A percentile compares a stretch with the other conserved stretches of the same genome.
Conservation (phyloP, 92 coral and sea anemone species). For the Chrysogorgia sp. region DNA sequence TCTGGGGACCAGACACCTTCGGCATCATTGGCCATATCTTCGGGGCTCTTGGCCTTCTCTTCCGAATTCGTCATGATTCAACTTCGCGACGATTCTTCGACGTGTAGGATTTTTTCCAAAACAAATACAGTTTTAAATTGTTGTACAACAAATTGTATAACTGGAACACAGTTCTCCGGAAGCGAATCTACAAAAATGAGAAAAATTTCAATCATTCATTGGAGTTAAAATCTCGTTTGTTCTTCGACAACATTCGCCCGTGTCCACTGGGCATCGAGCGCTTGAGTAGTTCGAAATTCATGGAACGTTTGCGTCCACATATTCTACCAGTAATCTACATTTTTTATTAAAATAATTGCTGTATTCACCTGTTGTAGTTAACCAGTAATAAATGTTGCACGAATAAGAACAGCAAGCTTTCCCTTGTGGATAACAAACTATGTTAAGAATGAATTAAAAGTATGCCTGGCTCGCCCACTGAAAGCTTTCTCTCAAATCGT, state of each 20-base stretch:
- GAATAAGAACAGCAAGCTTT: conserved; percentile 40
- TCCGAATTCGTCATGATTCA: conserved; percentile 85
- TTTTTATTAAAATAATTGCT: not conserved
- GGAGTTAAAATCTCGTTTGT: conserved; percentile 31
- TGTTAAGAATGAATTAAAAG: conserved; percentile 94
- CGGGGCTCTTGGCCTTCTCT: conserved; percentile 95
- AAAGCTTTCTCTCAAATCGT: conserved; percentile 74
- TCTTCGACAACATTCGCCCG: conserved; percentile 44
- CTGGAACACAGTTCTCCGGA: conserved; percentile 80
- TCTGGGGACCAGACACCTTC: conserved; percentile 99
- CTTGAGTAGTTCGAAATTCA: conserved; percentile 23
- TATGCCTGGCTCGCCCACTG: conserved; percentile 99
- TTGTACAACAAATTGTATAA: conserved; percentile 26
- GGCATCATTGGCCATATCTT: conserved; percentile 99
- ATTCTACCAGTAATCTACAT: not conserved
- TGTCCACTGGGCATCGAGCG: conserved; percentile 13
- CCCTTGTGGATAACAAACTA: conserved; percentile 89
- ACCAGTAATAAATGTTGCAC: conserved; percentile 26
- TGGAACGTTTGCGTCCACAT: conserved; percentile 39
- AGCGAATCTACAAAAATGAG: conserved; percentile 96
- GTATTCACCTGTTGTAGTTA: conserved; percentile 7
- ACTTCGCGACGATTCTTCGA: conserved; percentile 39
- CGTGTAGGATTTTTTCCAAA: conserved; percentile 30
- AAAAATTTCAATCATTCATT: conserved; percentile 99
- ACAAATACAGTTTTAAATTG: not conserved